Evolutionary conservation across 2,888 invertebrate species (phyloP), one percentile per base, ranked within the genome.

Genomic region (Nemoura dubitans): DNA sequence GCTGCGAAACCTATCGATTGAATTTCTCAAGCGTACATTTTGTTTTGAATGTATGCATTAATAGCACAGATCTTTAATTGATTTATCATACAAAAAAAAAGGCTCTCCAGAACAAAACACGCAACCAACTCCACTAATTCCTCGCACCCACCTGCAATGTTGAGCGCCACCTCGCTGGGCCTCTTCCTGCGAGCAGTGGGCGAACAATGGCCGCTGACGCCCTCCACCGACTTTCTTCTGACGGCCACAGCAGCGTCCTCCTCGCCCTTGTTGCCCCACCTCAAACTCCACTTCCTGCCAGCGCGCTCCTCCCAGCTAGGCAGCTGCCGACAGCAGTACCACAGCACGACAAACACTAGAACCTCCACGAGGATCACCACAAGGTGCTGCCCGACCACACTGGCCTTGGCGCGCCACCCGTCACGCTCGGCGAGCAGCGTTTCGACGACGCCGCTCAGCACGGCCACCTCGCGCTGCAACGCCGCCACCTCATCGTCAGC

Each of bases 401-500:
- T 83, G 81, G 89, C 89, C 88, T 93, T 94, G 42, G 93, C 93
- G 84, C 93, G 92, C 94, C 95, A 95, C 89, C 93, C 94, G 86
- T 95, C 94, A 82, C 94, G 92, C 89, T 96, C 95, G 1, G 93
- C 92, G 88, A 94, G 91, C 21, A 96, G 91, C 0, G 92, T 90
- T 82, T 94, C 94, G 85, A 97, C 92, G 0, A 94, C 93, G 16
- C 92, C 90, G 0, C 95, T 93, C 86, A 97, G 92, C 43, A 93
- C 93, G 0, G 93, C 92, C 42, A 97, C 92, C 90, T 96, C 95
- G 85, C 94, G 94, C 87, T 95, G 94, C 27, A 96, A 91, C 88
- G 92, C 92, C 86, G 94, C 91, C 92, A 96, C 92, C 89, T 96
- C 96, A 89, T 94, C 94, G 88, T 94, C 94, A 89, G 94, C 94